Evolutionary conservation across 92 coral and sea anemone genomes (phyloP).

Genomic region (Phenganax subtilis): DNA sequence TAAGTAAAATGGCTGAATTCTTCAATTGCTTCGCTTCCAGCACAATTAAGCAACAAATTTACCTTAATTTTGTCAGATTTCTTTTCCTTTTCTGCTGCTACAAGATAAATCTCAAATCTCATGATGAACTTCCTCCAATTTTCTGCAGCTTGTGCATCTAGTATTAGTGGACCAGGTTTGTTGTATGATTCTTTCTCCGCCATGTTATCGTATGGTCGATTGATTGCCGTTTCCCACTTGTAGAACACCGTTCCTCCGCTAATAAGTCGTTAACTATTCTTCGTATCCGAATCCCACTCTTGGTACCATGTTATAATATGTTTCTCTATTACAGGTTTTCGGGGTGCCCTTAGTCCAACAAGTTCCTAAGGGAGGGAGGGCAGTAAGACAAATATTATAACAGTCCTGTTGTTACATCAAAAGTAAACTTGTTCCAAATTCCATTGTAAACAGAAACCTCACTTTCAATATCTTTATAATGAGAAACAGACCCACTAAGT

Average conservation of each 20-base stretch:
- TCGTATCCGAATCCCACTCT: not conserved
- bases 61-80: not conserved
- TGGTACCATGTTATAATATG: not conserved
- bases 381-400: no score
- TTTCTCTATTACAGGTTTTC: no score
- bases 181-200: not conserved
- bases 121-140: constrained; percentile 54
- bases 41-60: constrained; percentile 44
- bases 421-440: no score
- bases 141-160: constrained; percentile 51
- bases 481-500: no score
- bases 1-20: constrained; percentile 52
- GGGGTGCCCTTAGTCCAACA: no score
- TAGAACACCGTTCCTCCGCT: no score
- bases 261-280: not conserved
- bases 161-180: constrained; percentile 39
- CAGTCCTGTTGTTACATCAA: no score
- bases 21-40: constrained; percentile 53
- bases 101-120: constrained; percentile 52
- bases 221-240: no score
- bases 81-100: constrained; percentile 43
- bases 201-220: not conserved
- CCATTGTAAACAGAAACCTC: no score
- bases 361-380: no score
- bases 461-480: no score